Evolutionary conservation across 2,797 vertebrate genomes (phyloP).

Genomic region (Discoglossus pictus): DNA sequence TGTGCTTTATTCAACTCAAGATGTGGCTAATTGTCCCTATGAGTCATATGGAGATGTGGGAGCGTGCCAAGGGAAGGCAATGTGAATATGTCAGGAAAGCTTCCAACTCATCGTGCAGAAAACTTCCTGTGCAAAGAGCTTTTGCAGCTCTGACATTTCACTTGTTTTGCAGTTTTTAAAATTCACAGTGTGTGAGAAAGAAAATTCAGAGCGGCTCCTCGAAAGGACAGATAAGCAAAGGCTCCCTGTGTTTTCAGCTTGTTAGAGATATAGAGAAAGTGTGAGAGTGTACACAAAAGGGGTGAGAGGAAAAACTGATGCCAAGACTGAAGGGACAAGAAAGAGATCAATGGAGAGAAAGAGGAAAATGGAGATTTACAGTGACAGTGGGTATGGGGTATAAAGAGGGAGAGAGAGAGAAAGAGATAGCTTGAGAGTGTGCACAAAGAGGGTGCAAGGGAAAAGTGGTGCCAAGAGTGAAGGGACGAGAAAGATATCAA

Average conservation of each 20-base stretch:
- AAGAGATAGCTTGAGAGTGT: too few relatives aligned
- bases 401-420: too few relatives aligned
- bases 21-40: slow-evolving; percentile 18
- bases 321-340: background rate
- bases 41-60: slow-evolving; percentile 10
- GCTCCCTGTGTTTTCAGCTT: background rate
- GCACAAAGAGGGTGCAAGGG: too few relatives aligned
- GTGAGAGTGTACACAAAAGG: slow-evolving; percentile 14
- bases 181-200: slow-evolving; percentile 2
- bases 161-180: slow-evolving; percentile 14
- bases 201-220: background rate
- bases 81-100: slow-evolving; percentile 8
- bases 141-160: slow-evolving; percentile 11
- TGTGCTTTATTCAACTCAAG: slow-evolving; percentile 18
- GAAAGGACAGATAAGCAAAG: slow-evolving; percentile 6
- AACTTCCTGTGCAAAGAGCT: slow-evolving; percentile 6
- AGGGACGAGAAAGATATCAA: too few relatives aligned
- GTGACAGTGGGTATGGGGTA: too few relatives aligned
- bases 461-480: too few relatives aligned
- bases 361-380: too few relatives aligned
- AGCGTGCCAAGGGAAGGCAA: slow-evolving; percentile 8
- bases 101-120: slow-evolving; percentile 1
- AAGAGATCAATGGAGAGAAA: background rate
- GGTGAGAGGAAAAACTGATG: slow-evolving; percentile 5
- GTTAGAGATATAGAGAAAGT: background rate